phyloP scores from a whole-genome alignment of 1,140 invertebrate species.

The Hydropsyche tenuis region DNA sequence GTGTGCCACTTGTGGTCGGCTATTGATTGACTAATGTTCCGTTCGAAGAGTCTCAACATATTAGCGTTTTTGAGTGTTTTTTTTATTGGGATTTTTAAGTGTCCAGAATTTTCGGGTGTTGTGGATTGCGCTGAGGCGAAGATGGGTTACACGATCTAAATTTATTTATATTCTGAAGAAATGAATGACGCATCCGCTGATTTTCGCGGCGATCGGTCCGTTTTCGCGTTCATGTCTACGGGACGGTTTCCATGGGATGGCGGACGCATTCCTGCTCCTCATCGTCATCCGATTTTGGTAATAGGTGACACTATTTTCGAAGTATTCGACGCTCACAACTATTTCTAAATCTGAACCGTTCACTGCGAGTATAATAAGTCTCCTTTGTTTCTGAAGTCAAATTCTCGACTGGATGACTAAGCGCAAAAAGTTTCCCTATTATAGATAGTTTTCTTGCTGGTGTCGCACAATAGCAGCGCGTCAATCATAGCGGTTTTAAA shows the following conservation, averaged over 20 bases:
- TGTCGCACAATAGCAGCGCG: too few species aligned
- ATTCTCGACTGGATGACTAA: constrained; percentile 10
- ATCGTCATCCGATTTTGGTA: not conserved
- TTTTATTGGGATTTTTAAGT: too few species aligned
- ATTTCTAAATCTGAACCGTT: not conserved
- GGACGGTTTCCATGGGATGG: too few species aligned
- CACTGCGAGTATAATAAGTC: not conserved
- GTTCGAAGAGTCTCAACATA: too few species aligned
- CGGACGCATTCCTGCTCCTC: not conserved
- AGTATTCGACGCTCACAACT: constrained; percentile 9
- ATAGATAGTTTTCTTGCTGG: not conserved
- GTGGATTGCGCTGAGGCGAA: constrained; percentile 5
- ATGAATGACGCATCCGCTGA: constrained; percentile 29
- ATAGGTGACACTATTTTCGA: constrained; percentile 25
- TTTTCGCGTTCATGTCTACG: not conserved
- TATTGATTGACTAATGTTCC: too few species aligned
- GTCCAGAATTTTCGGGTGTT: too few species aligned
- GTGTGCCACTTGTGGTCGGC: too few species aligned
- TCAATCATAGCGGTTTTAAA: too few species aligned
- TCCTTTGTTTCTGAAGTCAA: constrained; percentile 4
- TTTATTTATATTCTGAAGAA: constrained; percentile 24
- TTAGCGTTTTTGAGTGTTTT: too few species aligned
- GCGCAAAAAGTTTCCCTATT: constrained; percentile 8
- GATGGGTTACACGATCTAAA: constrained; percentile 33
- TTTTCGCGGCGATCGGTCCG: constrained; percentile 13